Evolutionary conservation across 2,113 vertebrate species (phyloP).

Genomic region (Ascaphus truei): DNA sequence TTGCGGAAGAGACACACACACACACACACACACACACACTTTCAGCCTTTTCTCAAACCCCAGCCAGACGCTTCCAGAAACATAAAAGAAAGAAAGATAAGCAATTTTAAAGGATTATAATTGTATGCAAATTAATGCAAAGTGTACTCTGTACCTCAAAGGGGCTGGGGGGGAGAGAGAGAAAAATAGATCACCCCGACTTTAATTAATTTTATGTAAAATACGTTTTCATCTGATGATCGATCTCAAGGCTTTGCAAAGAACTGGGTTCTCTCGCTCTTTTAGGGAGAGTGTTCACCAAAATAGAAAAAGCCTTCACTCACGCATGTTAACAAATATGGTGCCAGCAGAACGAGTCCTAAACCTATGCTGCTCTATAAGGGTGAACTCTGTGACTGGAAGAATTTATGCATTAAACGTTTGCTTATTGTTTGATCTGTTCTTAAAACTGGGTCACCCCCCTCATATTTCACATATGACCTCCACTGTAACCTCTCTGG

Average conservation of each 20-base stretch:
- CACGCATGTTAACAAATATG: no score
- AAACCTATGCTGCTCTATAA: no score
- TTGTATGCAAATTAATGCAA: constrained; percentile 20
- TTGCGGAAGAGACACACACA: not conserved
- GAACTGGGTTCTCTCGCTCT: not conserved
- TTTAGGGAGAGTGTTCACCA: not conserved
- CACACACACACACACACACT: not conserved
- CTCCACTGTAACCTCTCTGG: not conserved
- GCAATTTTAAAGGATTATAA: constrained; percentile 1
- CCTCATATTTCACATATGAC: not conserved
- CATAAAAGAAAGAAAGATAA: constrained; percentile 15
- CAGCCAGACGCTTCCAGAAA: not conserved
- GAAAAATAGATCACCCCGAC: not conserved
- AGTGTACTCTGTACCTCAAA: not conserved
- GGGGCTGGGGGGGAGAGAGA: no score
- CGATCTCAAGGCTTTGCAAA: not conserved
- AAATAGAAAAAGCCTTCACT: not conserved
- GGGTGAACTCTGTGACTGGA: not conserved
- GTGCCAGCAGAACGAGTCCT: no score
- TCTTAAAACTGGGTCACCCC: constrained; percentile 11
- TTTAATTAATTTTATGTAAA: constrained; percentile 19
- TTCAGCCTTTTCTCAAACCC: not conserved
- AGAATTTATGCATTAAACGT: not conserved
- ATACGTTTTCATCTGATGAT: not conserved
- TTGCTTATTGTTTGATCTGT: not conserved